Evolutionary conservation across 1,140 invertebrate genomes (phyloP), one percentile per base, ranked within the genome.

Genomic region (Branchinecta lindahli): DNA sequence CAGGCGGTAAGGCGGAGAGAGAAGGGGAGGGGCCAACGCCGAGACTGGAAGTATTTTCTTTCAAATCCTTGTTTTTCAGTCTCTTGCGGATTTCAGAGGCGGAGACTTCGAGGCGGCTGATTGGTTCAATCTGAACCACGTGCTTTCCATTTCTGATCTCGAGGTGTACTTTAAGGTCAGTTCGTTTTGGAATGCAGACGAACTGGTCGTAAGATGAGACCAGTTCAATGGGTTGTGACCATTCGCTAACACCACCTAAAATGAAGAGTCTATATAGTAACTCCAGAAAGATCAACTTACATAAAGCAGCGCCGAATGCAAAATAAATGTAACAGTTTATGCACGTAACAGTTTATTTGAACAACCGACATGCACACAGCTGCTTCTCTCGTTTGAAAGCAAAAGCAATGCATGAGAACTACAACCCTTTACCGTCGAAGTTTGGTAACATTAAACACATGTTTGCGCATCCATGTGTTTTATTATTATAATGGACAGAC

Each of bases 131-230:
- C 46, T 76, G 81, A 18, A 89, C 78, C 71, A 82, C 79, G 83
- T 84, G 71, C 84, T 81, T 69, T 83, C 82, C 46, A 72, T 47
- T 71, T 66, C 79, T 75, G 45, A 75, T 80, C 70, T 84, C 78
- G 69, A 89, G 83, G 6, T 83, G 81, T 5, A 92, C 78, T 78
- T 88, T 89, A 0, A 91, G 81, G 76, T 91, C 87, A 5, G 85
- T 84, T 73, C 83, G 80, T 52, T 81, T 79, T 0, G 86, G 86
- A 61, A 91, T 78, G 66, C 83, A 79, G 8, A 90, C 79, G 76
- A 88, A 88, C 72, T 86, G 85, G 70, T 87, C 84, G 70, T 80
- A 76, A 8, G 77, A 74, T 44, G 74, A 75, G 67, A 74, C 74
- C 4, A 81, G 72, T 72, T 80, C 77, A 9, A 82, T 74, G 18